Conservation (phyloP, 1,140 invertebrate species). For the Dryas iulia region DNA sequence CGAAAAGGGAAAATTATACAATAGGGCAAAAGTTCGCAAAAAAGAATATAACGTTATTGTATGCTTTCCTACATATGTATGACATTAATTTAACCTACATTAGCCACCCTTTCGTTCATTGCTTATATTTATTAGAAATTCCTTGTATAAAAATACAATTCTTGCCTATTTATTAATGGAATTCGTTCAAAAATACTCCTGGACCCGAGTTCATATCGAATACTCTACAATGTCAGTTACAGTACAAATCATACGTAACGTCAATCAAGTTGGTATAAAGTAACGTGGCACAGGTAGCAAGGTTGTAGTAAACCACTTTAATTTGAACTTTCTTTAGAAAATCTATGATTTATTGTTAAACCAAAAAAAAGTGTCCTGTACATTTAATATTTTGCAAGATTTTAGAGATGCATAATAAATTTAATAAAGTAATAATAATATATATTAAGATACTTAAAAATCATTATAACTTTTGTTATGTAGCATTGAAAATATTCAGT, state of each 20-base stretch:
- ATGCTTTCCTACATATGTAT: no score
- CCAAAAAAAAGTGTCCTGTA: not conserved
- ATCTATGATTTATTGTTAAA: not conserved
- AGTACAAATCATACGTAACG: constrained; percentile 65
- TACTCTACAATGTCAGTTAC: constrained; percentile 44
- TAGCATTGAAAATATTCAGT: no score
- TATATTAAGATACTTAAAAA: no score
- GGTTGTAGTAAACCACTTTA: constrained; percentile 44
- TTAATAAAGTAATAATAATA: no score
- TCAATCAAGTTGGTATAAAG: constrained; percentile 63
- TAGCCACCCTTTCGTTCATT: no score
- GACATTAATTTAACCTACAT: no score
- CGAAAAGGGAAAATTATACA: no score
- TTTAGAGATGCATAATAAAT: not conserved
- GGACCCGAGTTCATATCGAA: not conserved
- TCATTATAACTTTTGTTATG: no score
- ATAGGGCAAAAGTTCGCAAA: no score
- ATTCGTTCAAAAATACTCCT: not conserved
- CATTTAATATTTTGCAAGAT: not conserved
- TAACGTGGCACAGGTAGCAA: constrained; percentile 52
- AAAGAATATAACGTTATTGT: no score
- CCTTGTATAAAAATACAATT: no score
- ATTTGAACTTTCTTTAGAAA: constrained; percentile 36
- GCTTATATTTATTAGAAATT: no score
- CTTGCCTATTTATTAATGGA: not conserved